phyloP scores from a whole-genome alignment of 2,888 invertebrate species.

The Masnerella sp. region DNA sequence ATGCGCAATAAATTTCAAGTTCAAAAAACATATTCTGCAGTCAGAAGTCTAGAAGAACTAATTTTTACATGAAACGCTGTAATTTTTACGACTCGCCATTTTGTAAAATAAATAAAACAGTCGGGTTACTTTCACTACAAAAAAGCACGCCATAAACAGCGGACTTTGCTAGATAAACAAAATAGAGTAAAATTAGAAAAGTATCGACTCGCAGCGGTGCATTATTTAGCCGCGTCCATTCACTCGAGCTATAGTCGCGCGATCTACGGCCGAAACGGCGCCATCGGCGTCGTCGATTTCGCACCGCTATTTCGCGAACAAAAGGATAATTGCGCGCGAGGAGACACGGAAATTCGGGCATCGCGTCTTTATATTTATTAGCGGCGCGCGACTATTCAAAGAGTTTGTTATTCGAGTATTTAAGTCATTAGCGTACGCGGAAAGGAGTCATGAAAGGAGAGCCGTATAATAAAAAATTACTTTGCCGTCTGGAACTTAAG shows the following conservation, averaged over 20 bases:
- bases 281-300: not conserved
- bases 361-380: slow-evolving; percentile 10
- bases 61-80: too few species aligned
- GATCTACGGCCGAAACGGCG: slow-evolving; percentile 6
- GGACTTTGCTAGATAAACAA: slow-evolving; percentile 27
- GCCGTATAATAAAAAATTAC: slow-evolving; percentile 32
- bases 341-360: slow-evolving; percentile 9
- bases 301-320: not conserved
- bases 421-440: slow-evolving; percentile 44
- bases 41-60: too few species aligned
- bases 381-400: slow-evolving; percentile 31
- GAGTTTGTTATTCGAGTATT: slow-evolving; percentile 54
- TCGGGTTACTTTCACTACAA: not conserved
- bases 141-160: slow-evolving; percentile 2
- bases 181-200: slow-evolving; percentile 44
- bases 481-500: too few species aligned
- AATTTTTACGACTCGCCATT: too few species aligned
- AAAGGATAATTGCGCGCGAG: slow-evolving; percentile 14
- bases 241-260: slow-evolving; percentile 28
- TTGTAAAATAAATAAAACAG: too few species aligned
- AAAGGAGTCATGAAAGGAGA: slow-evolving; percentile 38
- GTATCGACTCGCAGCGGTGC: slow-evolving; percentile 26
- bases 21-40: too few species aligned
- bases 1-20: too few species aligned
- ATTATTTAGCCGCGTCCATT: slow-evolving; percentile 30